These are phyloP conservation scores for Conistra vaccinii DNA, from an alignment of 2,888 invertebrate genomes.

Conservation along the genomic window DNA sequence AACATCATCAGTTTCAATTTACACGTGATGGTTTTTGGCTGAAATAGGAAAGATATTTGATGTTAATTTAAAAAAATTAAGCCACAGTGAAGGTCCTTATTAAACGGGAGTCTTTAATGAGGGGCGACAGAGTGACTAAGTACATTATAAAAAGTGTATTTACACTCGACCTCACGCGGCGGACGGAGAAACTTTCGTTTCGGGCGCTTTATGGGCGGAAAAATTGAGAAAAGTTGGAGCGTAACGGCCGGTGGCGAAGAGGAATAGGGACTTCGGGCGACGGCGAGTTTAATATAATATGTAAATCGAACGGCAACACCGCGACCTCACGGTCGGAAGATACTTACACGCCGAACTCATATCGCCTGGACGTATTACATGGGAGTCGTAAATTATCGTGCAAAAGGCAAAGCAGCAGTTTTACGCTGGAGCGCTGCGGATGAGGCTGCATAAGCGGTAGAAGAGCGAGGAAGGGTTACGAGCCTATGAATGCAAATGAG, in stretches of 20 bases:
- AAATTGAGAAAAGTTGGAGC: constrained; percentile 90
- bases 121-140: constrained; percentile 86
- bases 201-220: constrained; percentile 90
- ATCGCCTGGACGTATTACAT: constrained; percentile 88
- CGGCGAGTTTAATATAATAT: constrained; percentile 90
- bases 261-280: constrained; percentile 80
- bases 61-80: constrained; percentile 43
- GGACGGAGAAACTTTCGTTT: constrained; percentile 88
- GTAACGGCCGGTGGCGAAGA: constrained; percentile 89
- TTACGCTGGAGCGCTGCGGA: constrained; percentile 80
- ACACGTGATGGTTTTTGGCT: constrained; percentile 35
- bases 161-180: constrained; percentile 89
- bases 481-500: constrained; percentile 91
- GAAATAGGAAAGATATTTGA: constrained; percentile 18
- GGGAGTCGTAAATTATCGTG: constrained; percentile 89
- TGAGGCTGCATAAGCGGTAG: constrained; percentile 83
- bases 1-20: constrained; percentile 51
- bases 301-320: constrained; percentile 88
- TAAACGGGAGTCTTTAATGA: constrained; percentile 82
- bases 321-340: constrained; percentile 85
- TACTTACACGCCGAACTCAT: constrained; percentile 83
- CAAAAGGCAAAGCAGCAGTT: constrained; percentile 87
- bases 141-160: constrained; percentile 90
- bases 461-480: constrained; percentile 88
- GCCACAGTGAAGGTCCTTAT: constrained; percentile 74